Evolutionary conservation across 1,140 invertebrate genomes (phyloP).

Genomic region (Pogonomyrmex barbatus): DNA sequence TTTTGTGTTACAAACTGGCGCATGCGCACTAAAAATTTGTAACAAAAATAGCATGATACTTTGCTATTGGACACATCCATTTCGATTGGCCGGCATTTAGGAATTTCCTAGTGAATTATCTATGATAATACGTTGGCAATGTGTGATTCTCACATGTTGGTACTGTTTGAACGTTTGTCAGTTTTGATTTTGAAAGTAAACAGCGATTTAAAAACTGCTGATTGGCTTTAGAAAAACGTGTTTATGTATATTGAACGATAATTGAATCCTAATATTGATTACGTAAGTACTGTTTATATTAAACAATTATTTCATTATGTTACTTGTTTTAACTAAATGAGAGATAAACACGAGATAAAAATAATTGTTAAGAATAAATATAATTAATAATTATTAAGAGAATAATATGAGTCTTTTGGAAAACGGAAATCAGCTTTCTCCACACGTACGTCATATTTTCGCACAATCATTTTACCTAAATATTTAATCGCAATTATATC

Average conservation of each 20-base stretch:
- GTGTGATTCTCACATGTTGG: not conserved
- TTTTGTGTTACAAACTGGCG: not conserved
- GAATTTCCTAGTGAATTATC: too few species aligned
- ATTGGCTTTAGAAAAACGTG: not conserved
- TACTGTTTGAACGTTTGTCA: not conserved
- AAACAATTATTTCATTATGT: too few species aligned
- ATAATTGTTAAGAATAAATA: not conserved
- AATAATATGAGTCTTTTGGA: not conserved
- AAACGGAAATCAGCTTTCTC: not conserved
- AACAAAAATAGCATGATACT: not conserved
- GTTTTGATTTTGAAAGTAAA: constrained; percentile 46
- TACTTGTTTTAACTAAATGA: not conserved
- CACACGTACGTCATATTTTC: not conserved
- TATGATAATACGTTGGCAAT: not conserved
- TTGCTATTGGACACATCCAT: too few species aligned
- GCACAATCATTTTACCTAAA: not conserved
- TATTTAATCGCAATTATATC: not conserved
- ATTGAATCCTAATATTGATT: not conserved
- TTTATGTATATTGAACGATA: not conserved
- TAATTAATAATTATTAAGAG: not conserved
- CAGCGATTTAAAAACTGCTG: not conserved
- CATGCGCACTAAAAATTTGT: not conserved
- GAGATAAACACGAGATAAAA: not conserved
- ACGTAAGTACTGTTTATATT: not conserved
- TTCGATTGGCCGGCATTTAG: too few species aligned